Base-by-base conservation (phyloP, 1,140 invertebrate genomes). In the Adelges cooleyi region DNA sequence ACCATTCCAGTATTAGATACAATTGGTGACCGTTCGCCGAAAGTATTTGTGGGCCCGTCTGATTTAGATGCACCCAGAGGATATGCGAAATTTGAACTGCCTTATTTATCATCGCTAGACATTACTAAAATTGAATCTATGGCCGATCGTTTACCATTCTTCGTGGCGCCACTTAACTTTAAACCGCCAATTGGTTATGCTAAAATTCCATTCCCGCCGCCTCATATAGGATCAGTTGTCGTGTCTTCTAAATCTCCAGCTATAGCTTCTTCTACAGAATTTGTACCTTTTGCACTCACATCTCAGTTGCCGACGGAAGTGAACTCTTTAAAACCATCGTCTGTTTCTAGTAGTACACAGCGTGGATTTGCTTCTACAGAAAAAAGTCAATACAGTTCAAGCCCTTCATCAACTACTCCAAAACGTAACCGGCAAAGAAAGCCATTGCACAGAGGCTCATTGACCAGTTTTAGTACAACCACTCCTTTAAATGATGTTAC, bases 221-320 rank as follows among this genome's bases (percentile, higher is more conserved):
- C 88, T 2, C 88, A 90, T 73, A 87, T 90, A 3, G 88, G 88
- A 3, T 89, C 87, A 1, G 86, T 90, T 13, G 85, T 90, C 1
- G 79, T 90, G 10, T 72, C 71, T 18, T 62, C 66, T 3, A 72
- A 71, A 54, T 59, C 67, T 18, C 68, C 69, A 13, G 38, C 70
- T 13, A 8, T 42, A 48, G 1, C 27, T 3, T 29, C 68, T 0
- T 42, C 51, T 10, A 65, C 49, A 1, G 66, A 69, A 40, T 42
- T 67, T 13, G 27, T 48, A 22, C 56, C 56, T 11, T 53, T 65
- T 6, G 27, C 52, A 38, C 44, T 65, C 15, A 67, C 56, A 6
- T 50, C 68, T 46, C 56, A 66, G 18, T 40, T 68, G 11, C 66
- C 68, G 9, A 67, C 66, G 11, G 51, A 68, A 9, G 49, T 66